Percentiles rank a stretch among this genome's conserved stretches.
These are phyloP conservation scores for Acanthosoma haemorrhoidale DNA, from an alignment of 2,888 invertebrate genomes.

Conservation along the genomic window DNA sequence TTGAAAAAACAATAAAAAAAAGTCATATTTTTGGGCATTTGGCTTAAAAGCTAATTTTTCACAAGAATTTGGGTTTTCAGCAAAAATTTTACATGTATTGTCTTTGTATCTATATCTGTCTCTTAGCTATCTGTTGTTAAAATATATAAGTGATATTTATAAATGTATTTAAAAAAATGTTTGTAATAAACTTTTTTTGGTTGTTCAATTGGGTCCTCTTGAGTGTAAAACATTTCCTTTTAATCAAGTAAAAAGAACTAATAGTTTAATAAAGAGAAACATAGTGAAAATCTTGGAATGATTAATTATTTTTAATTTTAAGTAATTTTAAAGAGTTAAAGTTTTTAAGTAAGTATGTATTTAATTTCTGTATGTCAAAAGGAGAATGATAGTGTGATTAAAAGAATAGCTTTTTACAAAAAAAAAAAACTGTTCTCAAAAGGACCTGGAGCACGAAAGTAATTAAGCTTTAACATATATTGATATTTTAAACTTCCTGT, in stretches of 20 bases:
- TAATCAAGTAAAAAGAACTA: too few species aligned
- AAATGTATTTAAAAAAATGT: neutral
- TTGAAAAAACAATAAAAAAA: neutral
- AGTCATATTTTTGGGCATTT: neutral
- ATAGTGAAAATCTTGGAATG: too few species aligned
- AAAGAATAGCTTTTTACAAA: too few species aligned
- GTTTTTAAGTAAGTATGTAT: too few species aligned
- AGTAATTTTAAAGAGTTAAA: too few species aligned
- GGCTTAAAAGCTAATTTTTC: too few species aligned
- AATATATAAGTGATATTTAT: slow-evolving; percentile 19
- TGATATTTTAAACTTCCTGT: slow-evolving; percentile 26
- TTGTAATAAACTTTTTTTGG: slow-evolving; percentile 6
- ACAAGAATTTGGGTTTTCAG: neutral
- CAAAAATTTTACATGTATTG: neutral
- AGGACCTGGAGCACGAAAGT: slow-evolving; percentile 2
- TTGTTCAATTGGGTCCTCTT: slow-evolving; percentile 1
- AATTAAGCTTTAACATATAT: slow-evolving; percentile 26
- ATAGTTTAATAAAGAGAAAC: too few species aligned
- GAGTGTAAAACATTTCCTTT: neutral
- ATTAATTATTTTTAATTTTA: too few species aligned
- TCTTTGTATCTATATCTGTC: slow-evolving; percentile 20
- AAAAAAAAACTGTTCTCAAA: neutral
- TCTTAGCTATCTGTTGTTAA: slow-evolving; percentile 18
- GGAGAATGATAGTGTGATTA: too few species aligned
- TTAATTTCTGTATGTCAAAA: too few species aligned